Conservation (phyloP, 1,140 invertebrate species). For the Ostrea edulis region DNA sequence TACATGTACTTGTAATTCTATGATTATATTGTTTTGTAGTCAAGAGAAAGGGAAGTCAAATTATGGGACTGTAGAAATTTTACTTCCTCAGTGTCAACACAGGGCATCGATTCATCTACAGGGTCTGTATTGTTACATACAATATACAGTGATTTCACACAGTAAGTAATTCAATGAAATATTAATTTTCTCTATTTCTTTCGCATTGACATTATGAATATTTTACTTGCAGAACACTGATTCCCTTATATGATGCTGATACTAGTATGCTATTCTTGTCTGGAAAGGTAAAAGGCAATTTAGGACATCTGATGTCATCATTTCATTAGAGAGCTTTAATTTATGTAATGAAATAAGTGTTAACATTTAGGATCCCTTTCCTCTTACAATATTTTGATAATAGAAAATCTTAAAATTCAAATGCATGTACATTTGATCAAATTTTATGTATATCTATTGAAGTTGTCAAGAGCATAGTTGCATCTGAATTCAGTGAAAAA, state of each 20-base stretch:
- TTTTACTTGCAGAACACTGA: constrained; percentile 84
- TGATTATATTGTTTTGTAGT: constrained; percentile 76
- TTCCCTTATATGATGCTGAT: constrained; percentile 93
- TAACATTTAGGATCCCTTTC: too few species aligned
- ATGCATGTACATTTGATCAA: too few species aligned
- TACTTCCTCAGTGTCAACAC: constrained; percentile 92
- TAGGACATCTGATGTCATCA: not conserved
- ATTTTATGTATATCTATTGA: too few species aligned
- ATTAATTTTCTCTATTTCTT: not conserved
- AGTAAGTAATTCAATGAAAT: not conserved
- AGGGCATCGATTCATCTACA: constrained; percentile 82
- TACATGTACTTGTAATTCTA: not conserved
- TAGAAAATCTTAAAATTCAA: too few species aligned
- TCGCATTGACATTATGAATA: not conserved
- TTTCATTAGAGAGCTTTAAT: too few species aligned
- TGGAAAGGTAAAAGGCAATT: constrained; percentile 84
- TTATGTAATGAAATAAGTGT: too few species aligned
- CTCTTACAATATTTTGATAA: too few species aligned
- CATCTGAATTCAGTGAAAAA: too few species aligned
- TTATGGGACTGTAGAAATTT: constrained; percentile 93
- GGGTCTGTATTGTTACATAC: constrained; percentile 19
- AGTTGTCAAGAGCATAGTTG: too few species aligned
- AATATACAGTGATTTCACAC: not conserved
- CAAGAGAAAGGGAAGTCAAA: constrained; percentile 90
- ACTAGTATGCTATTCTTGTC: constrained; percentile 96